Conservation (phyloP, 1,140 invertebrate genomes). For the Heliconius himera region DNA sequence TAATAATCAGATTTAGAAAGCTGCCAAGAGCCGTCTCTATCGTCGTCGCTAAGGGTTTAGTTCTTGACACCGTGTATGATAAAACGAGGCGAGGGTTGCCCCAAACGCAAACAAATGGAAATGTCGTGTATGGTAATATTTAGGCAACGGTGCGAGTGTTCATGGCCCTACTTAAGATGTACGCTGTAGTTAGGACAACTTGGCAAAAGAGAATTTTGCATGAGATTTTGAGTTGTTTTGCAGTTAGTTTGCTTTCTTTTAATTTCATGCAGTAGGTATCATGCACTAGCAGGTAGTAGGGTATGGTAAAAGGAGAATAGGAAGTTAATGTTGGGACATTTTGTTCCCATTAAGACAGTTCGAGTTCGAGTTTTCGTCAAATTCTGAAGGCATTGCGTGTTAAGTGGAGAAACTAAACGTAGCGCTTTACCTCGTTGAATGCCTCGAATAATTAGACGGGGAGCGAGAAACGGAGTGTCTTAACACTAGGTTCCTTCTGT, state of each 20-base stretch:
- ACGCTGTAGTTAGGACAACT: slow-evolving; percentile 25
- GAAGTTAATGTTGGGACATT: no score
- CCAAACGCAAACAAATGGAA: slow-evolving; percentile 36
- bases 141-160: slow-evolving; percentile 23
- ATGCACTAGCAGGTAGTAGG: no score
- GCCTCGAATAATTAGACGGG: no score
- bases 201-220: neutral
- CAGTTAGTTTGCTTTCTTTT: neutral
- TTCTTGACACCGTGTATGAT: slow-evolving; percentile 26
- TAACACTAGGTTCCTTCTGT: no score
- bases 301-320: no score
- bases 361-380: no score
- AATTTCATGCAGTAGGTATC: no score
- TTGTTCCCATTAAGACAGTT: no score
- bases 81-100: slow-evolving; percentile 24
- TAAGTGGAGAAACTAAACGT: no score
- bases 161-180: slow-evolving; percentile 30
- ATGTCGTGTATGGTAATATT: slow-evolving; percentile 43
- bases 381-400: no score
- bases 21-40: slow-evolving; percentile 2
- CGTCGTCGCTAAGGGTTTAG: slow-evolving; percentile 12
- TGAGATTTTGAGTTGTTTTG: neutral
- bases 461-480: no score
- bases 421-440: no score
- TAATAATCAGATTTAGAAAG: neutral